phyloP scores from a whole-genome alignment of 2,888 invertebrate species.

The Podabrus alpinus region DNA sequence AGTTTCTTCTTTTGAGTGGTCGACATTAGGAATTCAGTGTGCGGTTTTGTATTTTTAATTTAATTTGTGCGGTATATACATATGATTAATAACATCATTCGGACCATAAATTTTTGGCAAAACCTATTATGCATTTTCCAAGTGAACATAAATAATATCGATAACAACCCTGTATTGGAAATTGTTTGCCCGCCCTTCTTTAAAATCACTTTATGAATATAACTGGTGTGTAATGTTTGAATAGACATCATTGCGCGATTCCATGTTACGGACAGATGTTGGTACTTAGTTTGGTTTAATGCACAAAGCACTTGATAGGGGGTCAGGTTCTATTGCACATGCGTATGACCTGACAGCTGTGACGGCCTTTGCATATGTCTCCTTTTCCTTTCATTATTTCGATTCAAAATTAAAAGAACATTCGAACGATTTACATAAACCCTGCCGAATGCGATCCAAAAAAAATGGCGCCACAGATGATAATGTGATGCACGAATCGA shows the following conservation, averaged over 20 bases:
- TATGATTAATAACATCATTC: constrained; percentile 16
- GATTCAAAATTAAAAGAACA: constrained; percentile 1
- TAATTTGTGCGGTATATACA: constrained; percentile 12
- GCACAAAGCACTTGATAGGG: constrained; percentile 27
- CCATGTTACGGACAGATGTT: constrained; percentile 26
- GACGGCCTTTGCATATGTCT: constrained; percentile 28
- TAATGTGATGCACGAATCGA: background rate
- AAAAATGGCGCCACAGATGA: background rate
- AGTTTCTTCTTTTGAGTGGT: background rate
- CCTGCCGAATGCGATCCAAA: background rate
- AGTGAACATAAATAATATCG: constrained; percentile 26
- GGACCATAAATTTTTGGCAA: constrained; percentile 21
- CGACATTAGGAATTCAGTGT: background rate
- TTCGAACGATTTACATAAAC: background rate
- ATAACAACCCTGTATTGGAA: constrained; percentile 20
- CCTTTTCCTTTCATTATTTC: background rate
- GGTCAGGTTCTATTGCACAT: constrained; percentile 31
- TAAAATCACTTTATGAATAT: constrained; percentile 11
- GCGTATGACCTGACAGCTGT: constrained; percentile 31
- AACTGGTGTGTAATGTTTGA: constrained; percentile 11
- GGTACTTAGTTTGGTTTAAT: constrained; percentile 23
- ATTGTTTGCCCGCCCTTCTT: constrained; percentile 12
- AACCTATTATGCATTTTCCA: constrained; percentile 8
- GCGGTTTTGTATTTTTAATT: constrained; percentile 10
- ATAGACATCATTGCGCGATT: constrained; percentile 21